Evolutionary conservation across 2,113 vertebrate genomes (phyloP).

Genomic region (Chaenogobius annularis): DNA sequence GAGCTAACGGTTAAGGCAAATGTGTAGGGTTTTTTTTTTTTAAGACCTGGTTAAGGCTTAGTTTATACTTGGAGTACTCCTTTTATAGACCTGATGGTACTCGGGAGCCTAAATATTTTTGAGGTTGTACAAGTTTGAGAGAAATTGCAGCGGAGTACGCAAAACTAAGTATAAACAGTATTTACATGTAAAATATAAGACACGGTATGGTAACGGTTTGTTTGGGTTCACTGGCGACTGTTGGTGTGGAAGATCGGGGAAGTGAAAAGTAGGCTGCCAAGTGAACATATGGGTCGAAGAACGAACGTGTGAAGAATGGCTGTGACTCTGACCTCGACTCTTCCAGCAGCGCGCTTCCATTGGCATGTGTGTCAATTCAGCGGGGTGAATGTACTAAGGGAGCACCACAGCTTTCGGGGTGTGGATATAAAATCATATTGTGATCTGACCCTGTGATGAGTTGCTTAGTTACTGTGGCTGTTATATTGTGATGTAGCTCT

Average conservation of each 20-base stretch:
- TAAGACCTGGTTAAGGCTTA: too few relatives aligned
- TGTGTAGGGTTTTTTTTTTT: too few relatives aligned
- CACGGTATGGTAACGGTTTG: too few relatives aligned
- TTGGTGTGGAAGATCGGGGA: background rate
- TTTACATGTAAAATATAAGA: too few relatives aligned
- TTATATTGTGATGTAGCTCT: background rate
- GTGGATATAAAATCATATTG: background rate
- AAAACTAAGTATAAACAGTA: too few relatives aligned
- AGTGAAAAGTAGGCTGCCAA: slow-evolving; percentile 5
- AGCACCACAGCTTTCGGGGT: too few relatives aligned
- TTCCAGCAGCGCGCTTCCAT: background rate
- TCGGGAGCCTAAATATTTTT: too few relatives aligned
- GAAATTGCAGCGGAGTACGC: too few relatives aligned
- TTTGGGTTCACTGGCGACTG: background rate
- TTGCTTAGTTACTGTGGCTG: background rate
- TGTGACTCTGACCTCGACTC: slow-evolving; percentile 6
- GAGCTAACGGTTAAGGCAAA: too few relatives aligned
- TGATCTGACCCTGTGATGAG: background rate
- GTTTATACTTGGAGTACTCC: too few relatives aligned
- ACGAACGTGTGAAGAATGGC: slow-evolving; percentile 8
- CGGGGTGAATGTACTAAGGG: background rate
- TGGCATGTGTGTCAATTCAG: slow-evolving; percentile 2
- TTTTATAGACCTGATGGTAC: too few relatives aligned
- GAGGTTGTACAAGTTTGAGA: too few relatives aligned
- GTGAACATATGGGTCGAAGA: slow-evolving; percentile 12